A percentile compares a stretch with the other conserved stretches of the same genome.
Evolutionary conservation across 92 coral and sea anemone genomes (phyloP).

Genomic region (Porites cylindrica): DNA sequence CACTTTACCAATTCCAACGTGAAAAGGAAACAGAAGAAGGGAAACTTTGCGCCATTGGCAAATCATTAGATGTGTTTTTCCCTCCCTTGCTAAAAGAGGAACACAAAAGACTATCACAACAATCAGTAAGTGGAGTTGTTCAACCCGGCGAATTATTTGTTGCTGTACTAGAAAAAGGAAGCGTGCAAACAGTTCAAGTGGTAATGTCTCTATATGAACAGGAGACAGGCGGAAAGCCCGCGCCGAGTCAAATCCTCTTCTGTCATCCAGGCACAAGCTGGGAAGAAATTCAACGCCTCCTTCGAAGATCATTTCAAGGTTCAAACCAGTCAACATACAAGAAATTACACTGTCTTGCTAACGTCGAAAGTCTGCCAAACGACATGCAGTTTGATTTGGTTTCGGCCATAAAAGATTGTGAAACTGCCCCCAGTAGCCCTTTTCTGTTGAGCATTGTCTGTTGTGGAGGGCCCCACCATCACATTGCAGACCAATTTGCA

Average conservation of each 20-base stretch:
- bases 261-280: constrained; percentile 73
- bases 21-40: constrained; percentile 15
- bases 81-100: background rate
- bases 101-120: background rate
- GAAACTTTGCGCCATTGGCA: constrained; percentile 23
- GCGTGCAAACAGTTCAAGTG: constrained; percentile 68
- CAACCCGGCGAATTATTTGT: constrained; percentile 59
- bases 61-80: constrained; percentile 25
- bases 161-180: constrained; percentile 62
- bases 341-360: constrained; percentile 73
- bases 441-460: constrained; percentile 76
- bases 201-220: constrained; percentile 61
- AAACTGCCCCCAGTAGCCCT: constrained; percentile 7
- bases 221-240: constrained; percentile 35
- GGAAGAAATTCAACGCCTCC: constrained; percentile 78
- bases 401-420: constrained; percentile 60
- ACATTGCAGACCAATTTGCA: constrained; percentile 76
- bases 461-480: constrained; percentile 84
- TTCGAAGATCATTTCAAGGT: constrained; percentile 57
- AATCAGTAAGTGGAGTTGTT: background rate
- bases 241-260: constrained; percentile 65
- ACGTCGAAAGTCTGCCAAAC: constrained; percentile 72
- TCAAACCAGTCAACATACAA: background rate
- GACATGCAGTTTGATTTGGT: constrained; percentile 79
- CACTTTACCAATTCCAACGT: background rate